Base-by-base conservation (phyloP, 1,140 invertebrate species). In the Leptoteleia sp. region DNA sequence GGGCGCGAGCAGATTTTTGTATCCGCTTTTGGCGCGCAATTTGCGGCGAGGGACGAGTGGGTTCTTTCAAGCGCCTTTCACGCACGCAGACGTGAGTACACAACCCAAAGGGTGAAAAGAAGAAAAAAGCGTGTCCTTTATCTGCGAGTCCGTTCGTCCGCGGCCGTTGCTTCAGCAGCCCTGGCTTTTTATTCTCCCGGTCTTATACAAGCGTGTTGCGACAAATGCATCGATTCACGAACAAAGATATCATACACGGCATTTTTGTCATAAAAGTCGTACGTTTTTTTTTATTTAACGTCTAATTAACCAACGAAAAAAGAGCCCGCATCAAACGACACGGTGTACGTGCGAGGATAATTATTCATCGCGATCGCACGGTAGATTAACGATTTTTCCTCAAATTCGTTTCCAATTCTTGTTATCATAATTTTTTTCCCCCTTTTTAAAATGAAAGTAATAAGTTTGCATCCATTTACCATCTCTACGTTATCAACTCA, bases 21-120 rank as follows among this genome's bases (percentile, higher is more conserved):
- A 78, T 78, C 71, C 73, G 81, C 81, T 80, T 80, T 82, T 61
- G 75, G 71, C 75, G 75, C 68, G 76, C 78, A 82, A 80, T 82
- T 80, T 82, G 81, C 43, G 75, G 80, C 62, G 50, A 79, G 75
- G 54, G 62, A 76, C 57, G 72, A 82, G 76, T 81, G 76, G 72
- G 47, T 70, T 81, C 79, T 80, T 80, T 80, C 72, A 81, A 79
- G 65, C 76, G 72, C 79, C 50, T 80, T 82, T 80, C 76, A 80
- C 76, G 78, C 62, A 72, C 64, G 72, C 76, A 80, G 68, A 81
- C 54, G 67, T 76, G 79, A 71, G 79, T 82, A 79, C 64, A 76
- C 67, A 76, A 79, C 62, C 67, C 59, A 81, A 81, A 79, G 76
- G 62, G 76, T 78, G 70, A 73, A 81, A 79, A 76, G 57, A 72